phyloP scores from a whole-genome alignment of 1,140 invertebrate species.

The Holotrichia oblita region DNA sequence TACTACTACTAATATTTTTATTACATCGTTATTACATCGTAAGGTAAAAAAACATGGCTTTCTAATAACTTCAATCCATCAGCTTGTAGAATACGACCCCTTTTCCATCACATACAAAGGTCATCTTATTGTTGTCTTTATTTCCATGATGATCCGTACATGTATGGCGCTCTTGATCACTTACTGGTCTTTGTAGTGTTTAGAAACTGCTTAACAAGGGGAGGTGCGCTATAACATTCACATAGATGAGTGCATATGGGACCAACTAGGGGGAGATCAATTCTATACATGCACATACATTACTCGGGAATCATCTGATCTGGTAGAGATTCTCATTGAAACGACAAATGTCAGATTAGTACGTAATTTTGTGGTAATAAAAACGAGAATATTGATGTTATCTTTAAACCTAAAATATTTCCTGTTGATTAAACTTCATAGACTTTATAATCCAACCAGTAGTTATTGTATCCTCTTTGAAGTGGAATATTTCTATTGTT shows the following conservation, averaged over 20 bases:
- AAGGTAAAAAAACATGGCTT: neutral
- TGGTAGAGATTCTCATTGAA: neutral
- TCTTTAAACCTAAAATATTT: no score
- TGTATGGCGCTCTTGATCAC: conserved; percentile 21
- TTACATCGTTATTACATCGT: no score
- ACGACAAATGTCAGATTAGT: neutral
- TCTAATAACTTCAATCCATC: conserved; percentile 21
- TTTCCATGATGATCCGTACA: neutral
- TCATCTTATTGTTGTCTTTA: conserved; percentile 26
- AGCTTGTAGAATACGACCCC: neutral
- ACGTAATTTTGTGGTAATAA: neutral
- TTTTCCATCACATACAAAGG: conserved; percentile 1
- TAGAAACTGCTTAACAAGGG: conserved; percentile 19
- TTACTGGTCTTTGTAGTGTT: conserved; percentile 25
- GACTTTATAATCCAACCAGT: no score
- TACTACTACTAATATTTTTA: no score
- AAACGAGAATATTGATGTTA: no score
- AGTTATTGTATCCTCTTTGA: no score
- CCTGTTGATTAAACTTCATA: no score
- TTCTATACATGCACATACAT: neutral
- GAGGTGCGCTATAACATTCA: neutral
- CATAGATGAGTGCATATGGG: conserved; percentile 32
- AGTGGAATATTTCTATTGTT: no score
- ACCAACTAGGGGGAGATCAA: conserved; percentile 2
- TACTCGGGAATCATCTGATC: neutral